Conservation (phyloP, 2,113 vertebrate genomes). For the Clarias macrocephalus region DNA sequence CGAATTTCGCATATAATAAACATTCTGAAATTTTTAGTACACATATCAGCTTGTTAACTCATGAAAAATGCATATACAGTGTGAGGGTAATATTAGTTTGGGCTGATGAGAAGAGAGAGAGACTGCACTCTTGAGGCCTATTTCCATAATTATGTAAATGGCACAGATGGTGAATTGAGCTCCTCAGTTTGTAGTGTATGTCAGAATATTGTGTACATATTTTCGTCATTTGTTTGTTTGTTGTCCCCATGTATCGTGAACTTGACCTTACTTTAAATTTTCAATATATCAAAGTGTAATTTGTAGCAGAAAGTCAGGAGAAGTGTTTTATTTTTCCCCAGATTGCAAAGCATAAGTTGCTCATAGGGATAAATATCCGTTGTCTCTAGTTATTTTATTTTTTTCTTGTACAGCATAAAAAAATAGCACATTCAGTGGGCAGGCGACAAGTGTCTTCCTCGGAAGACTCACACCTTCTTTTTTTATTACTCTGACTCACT, state of each 20-base stretch:
- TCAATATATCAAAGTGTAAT: background rate
- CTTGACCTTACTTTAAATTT: background rate
- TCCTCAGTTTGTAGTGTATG: background rate
- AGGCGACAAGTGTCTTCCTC: too few species aligned
- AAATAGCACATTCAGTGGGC: too few species aligned
- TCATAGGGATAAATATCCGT: too few species aligned
- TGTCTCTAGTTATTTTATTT: too few species aligned
- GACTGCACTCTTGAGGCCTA: background rate
- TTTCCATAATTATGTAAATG: slow-evolving; percentile 13
- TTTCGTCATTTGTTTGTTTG: background rate
- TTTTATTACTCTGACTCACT: too few species aligned
- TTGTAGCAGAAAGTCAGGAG: background rate
- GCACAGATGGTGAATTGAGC: background rate
- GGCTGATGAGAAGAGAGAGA: background rate
- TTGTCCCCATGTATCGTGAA: background rate
- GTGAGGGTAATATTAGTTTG: background rate
- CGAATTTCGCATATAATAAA: background rate
- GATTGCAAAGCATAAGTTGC: too few species aligned
- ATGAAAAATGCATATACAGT: background rate
- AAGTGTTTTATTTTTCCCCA: background rate
- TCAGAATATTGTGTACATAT: background rate
- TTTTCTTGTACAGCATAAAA: too few species aligned
- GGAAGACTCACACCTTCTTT: too few species aligned
- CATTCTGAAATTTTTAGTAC: background rate
- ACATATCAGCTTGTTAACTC: background rate